Evolutionary conservation across 2,797 vertebrate genomes (phyloP), one percentile per base, ranked within the genome.

Genomic region (Mus spretus): DNA sequence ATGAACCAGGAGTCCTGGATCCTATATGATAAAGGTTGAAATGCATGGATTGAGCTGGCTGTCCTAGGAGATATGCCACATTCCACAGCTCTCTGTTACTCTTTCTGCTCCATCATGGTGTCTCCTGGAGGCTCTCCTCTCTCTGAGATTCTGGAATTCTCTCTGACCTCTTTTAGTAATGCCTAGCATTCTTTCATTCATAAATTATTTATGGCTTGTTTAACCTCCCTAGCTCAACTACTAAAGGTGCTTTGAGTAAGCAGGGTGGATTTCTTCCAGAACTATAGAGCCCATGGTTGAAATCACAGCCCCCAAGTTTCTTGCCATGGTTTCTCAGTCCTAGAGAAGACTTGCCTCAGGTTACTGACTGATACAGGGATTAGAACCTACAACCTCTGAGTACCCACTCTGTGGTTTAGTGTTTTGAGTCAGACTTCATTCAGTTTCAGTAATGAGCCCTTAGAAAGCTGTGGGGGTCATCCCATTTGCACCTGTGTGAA

Each of bases 401-500:
- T 47, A 26, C 28, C 77, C 14, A 93, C 8, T 95, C 78, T 65
- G 40, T 75, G 75, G n/a, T 80, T 94, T 96, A 93, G 82, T 50
- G 63, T 67, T 94, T 75, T 85, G 85, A 97, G 92, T 53, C n/a
- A 88, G 82, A 50, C 67, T 91, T n/a, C 61, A 92, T 90, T 94
- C 61, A 92, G 79, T 57, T 86, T 96, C 81, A 70, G 89, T 96
- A 84, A 97, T 94, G 95, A 96, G 89, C 85, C 96, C 86, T 97
- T 96, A 90, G 79, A 95, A 96, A 97, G 80, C 77, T 86, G 96
- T 80, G 96, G 95, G 93, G 96, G 96, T 96, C 74, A 95, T 95
- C 50, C 44, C 55, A 50, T 96, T 75, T 91, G 92, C 2, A 13
- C 59, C 24, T 93, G 34, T 94, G 75, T 89, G 93, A 93, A 95